Evolutionary conservation across 2,888 invertebrate genomes (phyloP), one percentile per base, ranked within the genome.

Genomic region (Suillia variegata): DNA sequence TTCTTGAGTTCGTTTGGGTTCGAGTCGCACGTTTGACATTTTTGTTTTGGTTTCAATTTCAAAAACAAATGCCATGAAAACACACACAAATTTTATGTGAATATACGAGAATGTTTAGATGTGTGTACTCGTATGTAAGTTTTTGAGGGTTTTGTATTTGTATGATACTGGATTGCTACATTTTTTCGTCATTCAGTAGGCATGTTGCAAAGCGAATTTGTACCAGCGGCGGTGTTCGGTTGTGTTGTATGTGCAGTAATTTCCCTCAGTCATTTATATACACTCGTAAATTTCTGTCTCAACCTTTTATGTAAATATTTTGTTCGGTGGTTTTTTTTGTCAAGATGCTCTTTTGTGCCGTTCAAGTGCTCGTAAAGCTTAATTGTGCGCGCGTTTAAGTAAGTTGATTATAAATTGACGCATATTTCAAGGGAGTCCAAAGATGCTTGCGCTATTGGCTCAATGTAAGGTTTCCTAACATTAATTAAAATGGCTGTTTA

Each of bases 1-100:
- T 45, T 45, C 45, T 18, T 45, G 17, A 45, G 17, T 45, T 45
- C n/a, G 6, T 38, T 38, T 38, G 38, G 38, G 38, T 38, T 38
- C 38, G 38, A 38, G 38, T 26, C 26, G 38, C 6, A n/a, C 18
- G 45, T 20, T 45, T 45, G 45, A 45, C 45, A 45, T 45, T 45
- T 45, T 45, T 45, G 45, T 45, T 45, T 45, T 45, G 45, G 45
- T 45, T 45, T 45, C 45, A 45, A 45, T 45, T 45, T 45, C 45
- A 45, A 45, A 45, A 45, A 20, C 20, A 45, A 13, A 38, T n/a
- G n/a, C n/a, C n/a, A n/a, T n/a, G n/a, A n/a, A n/a, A n/a, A n/a
- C n/a, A n/a, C n/a, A n/a, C n/a, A n/a, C n/a, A n/a, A n/a, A n/a
- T n/a, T n/a, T n/a, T n/a, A n/a, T n/a, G n/a, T n/a, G n/a, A n/a